Evolutionary conservation across 2,797 vertebrate species (phyloP), one percentile per base, ranked within the genome.

Genomic region (Crocodylus rhombifer): DNA sequence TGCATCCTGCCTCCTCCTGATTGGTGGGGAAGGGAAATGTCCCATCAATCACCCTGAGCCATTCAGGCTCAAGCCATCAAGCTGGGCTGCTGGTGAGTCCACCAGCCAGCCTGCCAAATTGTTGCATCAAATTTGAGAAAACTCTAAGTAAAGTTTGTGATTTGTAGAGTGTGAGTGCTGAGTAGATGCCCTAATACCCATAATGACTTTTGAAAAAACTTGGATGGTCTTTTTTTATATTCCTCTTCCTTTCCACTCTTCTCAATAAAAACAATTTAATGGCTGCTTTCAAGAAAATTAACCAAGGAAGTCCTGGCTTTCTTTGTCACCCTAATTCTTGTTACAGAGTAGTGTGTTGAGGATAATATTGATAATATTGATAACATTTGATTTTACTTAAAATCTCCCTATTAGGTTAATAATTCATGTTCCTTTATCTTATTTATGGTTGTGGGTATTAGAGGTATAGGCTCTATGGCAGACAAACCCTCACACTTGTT

Each of bases 401-500:
- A 25, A 9, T n/a, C 0, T 3, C 26, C 18, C 23, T 0, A 2
- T 74, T 14, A 51, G 51, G 51, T 5, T 57, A 61, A 23, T 26
- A 21, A 5, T 28, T 25, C 13, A 25, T 57, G 71, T 18, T 61
- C 28, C 14, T 85, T 51, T 51, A n/a, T 33, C 85, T 85, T 77
- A 83, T 42, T 80, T 82, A 86, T 78, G 67, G 23, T 20, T 83
- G 12, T 7, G 82, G 58, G 73, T 62, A 58, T 0, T 56, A 12
- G 80, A 87, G 87, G 93, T 89, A 80, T 56, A 87, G 65, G 67
- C 21, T 82, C 6, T 80, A 23, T 2, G 5, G 23, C 58, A 55
- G 78, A 91, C 81, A 14, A 63, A 60, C 58, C 82, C n/a, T 56
- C 21, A 93, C 94, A 8, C 94, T 95, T 84, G 74, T 64, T 82